Evolutionary conservation across 2,888 invertebrate genomes (phyloP), one percentile per base, ranked within the genome.

Genomic region (Pyrocoelia pectoralis): DNA sequence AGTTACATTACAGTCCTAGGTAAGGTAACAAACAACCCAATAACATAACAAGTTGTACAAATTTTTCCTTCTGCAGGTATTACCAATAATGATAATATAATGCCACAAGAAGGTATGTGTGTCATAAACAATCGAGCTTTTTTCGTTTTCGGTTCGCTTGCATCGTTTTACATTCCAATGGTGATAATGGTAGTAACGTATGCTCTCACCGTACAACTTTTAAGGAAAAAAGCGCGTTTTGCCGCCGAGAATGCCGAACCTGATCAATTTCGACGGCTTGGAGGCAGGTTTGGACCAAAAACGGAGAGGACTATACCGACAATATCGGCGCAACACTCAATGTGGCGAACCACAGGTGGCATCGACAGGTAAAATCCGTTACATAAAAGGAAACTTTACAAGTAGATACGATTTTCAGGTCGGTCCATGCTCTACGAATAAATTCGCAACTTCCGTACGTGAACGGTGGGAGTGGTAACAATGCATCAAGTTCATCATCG

Each of bases 111-210:
- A 46, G 85, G 88, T 41, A 81, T 86, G 59, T 94, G 94, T 80
- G 91, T 91, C 64, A 94, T 94, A 79, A 93, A 93, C 84, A 93
- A 94, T 80, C 84, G 92, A 2, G 86, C 91, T 24, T 94, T 94
- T 82, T 93, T 94, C 86, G 91, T 95, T 55, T 94, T 95, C 80
- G 97, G 97, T 14, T 97, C 96, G 0, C 83, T 96, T 76, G 90
- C 95, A 59, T 94, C 97, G 29, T 98, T 98, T 83, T 96, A 97
- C 84, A 91, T 97, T 70, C 97, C 97, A 3, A 94, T 97, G 90
- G 84, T 95, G 70, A 93, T 94, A 72, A 97, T 98, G 97, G 92
- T 96, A 66, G 89, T 94, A 60, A 94, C 95, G 1, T 97, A 96
- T 78, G 90, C 93, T 0, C 84, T 96, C 63, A 97, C 97, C 0